phyloP scores from a whole-genome alignment of 1,140 invertebrate species.

The Neuroterus valhalla region DNA sequence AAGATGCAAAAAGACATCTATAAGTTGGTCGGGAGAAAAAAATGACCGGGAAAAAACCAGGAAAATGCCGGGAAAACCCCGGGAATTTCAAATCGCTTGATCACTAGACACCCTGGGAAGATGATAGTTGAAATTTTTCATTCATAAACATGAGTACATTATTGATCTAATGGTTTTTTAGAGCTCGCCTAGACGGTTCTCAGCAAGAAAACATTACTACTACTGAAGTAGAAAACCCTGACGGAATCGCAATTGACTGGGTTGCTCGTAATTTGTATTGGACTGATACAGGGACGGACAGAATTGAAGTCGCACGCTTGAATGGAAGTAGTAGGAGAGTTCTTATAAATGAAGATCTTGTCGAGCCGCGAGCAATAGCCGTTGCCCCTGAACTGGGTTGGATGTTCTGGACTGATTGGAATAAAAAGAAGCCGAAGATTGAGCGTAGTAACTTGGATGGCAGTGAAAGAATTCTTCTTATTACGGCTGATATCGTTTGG shows the following conservation, averaged over 20 bases:
- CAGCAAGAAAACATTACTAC: conserved; percentile 86
- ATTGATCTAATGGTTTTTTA: conserved; percentile 36
- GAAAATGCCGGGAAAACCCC: too few relatives aligned
- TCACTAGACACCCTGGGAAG: too few relatives aligned
- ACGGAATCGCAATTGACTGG: conserved; percentile 93
- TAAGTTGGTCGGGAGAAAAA: too few relatives aligned
- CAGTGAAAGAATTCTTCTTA: conserved; percentile 82
- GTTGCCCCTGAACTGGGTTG: conserved; percentile 87
- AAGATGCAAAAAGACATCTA: too few relatives aligned
- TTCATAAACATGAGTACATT: neutral
- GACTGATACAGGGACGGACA: conserved; percentile 91
- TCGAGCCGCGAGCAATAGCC: conserved; percentile 88
- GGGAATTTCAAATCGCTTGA: too few relatives aligned
- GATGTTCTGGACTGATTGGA: conserved; percentile 99
- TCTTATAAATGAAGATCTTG: conserved; percentile 84
- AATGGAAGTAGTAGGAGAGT: conserved; percentile 88
- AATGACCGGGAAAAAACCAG: too few relatives aligned
- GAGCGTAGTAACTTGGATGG: conserved; percentile 94
- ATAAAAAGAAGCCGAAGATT: conserved; percentile 91
- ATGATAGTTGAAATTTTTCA: too few relatives aligned
- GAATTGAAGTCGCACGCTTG: conserved; percentile 90
- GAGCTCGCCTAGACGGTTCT: conserved; percentile 81
- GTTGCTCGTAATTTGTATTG: conserved; percentile 94
- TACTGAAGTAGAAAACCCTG: conserved; percentile 87
- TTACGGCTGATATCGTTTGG: conserved; percentile 91